Base-by-base conservation (phyloP, 2,797 vertebrate genomes). In the Simalia tracyae region DNA sequence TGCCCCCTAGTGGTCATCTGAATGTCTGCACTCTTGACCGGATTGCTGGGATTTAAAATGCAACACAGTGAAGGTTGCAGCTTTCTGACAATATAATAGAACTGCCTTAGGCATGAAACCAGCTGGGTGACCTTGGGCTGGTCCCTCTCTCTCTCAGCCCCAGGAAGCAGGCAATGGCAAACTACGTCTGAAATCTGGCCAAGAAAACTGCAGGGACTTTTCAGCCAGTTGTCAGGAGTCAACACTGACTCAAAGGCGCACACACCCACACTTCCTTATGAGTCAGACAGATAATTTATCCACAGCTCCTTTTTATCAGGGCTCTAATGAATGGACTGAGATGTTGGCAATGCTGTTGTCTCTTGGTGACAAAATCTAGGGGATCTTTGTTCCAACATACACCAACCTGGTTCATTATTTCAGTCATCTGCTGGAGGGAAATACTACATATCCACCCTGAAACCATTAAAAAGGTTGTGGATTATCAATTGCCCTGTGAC, bases 271-370 rank as follows among this genome's bases (percentile, higher is more conserved):
- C 68, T 31, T 88, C 94, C 92, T 76, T 76, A 81, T 89, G 91
- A 46, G 88, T 92, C 22, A 2, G 61, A 88, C 54, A n/a, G 11
- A 36, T 61, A 81, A 88, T 63, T 93, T 91, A n/a, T 93, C 93
- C 36, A 24, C 86, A 50, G 84, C 63, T 92, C 50, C 86, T n/a
- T 92, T 94, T 89, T 91, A 81, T 56, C 84, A 89, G 64, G 22
- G 93, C 87, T 64, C 15, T 88, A 94, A 95, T 94, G 64, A 92
- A 92, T 66, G 89, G 91, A 86, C 87, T 91, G 91, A 9, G 93
- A 50, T 59, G 24, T 81, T 89, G 81, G 17, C 66, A 56, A 22
- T 36, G 57, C 9, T 50, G 90, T 86, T 91, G 12, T 84, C 22
- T 89, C 87, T 28, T 68, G 57, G n/a, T 19, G 36, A 93, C 59